Conservation (phyloP, 2,797 vertebrate genomes). For the Falco biarmicus region DNA sequence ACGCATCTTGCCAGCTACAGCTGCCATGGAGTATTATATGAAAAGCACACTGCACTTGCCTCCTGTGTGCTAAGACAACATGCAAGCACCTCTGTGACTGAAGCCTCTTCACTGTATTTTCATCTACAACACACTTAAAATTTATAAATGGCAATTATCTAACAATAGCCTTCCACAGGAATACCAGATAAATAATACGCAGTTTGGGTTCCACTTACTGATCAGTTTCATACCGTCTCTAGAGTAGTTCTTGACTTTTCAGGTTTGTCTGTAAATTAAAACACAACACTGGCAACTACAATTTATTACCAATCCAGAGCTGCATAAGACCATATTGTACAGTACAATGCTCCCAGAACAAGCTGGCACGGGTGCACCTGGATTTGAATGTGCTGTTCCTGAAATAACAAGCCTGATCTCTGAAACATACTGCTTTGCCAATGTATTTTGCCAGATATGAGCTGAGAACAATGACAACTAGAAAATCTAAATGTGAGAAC, state of each 20-base stretch:
- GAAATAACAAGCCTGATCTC: background rate
- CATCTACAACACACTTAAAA: background rate
- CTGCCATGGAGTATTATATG: background rate
- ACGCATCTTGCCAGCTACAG: slow-evolving; percentile 13
- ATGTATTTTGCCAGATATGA: background rate
- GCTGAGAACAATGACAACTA: background rate
- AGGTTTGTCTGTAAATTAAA: background rate
- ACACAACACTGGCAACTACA: background rate
- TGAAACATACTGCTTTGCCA: background rate
- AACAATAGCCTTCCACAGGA: background rate
- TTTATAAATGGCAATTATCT: background rate
- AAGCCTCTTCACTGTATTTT: background rate
- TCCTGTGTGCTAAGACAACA: background rate
- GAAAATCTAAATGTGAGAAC: background rate
- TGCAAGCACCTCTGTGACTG: slow-evolving; percentile 10
- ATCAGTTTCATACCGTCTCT: background rate
- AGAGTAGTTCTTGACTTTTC: background rate
- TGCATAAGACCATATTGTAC: background rate
- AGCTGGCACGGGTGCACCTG: background rate
- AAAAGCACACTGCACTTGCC: background rate
- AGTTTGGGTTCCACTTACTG: background rate
- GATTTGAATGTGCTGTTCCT: background rate
- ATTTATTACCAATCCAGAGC: background rate
- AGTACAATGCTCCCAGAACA: background rate
- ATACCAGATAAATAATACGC: background rate